Percentiles rank a stretch among this genome's conserved stretches.
These are phyloP conservation scores for Thaumatotibia leucotreta DNA, from an alignment of 1,140 invertebrate species.

Conservation along the genomic window DNA sequence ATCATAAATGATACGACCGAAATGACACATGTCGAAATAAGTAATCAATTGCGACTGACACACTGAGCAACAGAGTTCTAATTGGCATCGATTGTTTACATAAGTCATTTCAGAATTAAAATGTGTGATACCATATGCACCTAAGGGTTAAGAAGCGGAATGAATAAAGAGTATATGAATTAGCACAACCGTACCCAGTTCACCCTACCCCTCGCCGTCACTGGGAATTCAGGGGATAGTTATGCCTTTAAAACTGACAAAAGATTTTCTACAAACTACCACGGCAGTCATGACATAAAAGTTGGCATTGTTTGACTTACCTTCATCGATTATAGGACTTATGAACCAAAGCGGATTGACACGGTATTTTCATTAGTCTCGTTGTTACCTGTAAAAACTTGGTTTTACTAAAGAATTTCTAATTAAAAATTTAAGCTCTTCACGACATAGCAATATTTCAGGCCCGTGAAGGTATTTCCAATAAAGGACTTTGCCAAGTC, in stretches of 20 bases:
- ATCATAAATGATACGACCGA: too few species aligned
- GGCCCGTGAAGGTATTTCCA: constrained; percentile 74
- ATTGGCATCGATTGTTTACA: too few species aligned
- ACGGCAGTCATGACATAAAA: background rate
- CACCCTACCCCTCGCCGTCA: too few species aligned
- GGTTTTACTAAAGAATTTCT: constrained; percentile 73
- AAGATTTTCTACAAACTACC: background rate
- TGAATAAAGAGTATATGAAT: too few species aligned
- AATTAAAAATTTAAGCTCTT: constrained; percentile 75
- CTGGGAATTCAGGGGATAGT: background rate
- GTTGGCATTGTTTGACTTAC: background rate
- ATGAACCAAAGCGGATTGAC: constrained; percentile 32
- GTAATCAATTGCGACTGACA: too few species aligned
- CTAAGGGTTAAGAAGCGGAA: too few species aligned
- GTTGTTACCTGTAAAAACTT: constrained; percentile 70
- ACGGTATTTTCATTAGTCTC: constrained; percentile 65
- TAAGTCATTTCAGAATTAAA: too few species aligned
- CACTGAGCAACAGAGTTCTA: too few species aligned
- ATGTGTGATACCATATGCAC: too few species aligned
- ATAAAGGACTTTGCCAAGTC: constrained; percentile 76
- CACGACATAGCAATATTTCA: constrained; percentile 76
- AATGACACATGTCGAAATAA: too few species aligned
- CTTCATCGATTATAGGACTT: constrained; percentile 16
- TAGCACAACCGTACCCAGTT: too few species aligned
- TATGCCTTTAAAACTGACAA: background rate